Conservation (phyloP, 2,113 vertebrate species). For the Typhlomys cinereus region DNA sequence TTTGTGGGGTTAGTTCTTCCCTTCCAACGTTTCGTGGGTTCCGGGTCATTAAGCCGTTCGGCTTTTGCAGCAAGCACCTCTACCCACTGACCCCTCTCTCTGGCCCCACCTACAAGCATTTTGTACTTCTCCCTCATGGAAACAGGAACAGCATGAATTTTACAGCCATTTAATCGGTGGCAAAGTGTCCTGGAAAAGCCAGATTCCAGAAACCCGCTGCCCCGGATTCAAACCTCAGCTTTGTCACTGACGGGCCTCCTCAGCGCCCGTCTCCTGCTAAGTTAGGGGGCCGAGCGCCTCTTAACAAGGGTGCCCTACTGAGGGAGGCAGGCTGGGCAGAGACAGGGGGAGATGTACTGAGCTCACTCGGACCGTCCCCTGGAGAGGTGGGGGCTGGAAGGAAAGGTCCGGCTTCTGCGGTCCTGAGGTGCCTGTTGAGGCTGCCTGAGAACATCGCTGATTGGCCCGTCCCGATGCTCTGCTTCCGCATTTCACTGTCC, state of each 20-base stretch:
- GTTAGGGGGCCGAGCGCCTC: no score
- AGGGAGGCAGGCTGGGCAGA: background rate
- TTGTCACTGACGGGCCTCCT: background rate
- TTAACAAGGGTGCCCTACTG: background rate
- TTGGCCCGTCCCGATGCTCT: background rate
- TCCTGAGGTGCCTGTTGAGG: background rate
- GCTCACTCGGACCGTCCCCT: background rate
- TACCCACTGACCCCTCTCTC: no score
- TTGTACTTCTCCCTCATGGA: background rate
- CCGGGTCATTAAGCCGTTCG: no score
- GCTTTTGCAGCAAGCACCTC: no score
- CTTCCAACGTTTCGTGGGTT: no score
- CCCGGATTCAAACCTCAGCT: background rate
- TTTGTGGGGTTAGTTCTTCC: no score
- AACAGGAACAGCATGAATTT: background rate
- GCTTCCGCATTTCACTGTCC: background rate
- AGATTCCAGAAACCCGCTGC: background rate
- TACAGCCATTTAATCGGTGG: background rate
- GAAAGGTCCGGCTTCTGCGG: background rate
- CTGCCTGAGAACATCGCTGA: no score
- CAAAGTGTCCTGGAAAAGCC: background rate
- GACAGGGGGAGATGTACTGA: background rate
- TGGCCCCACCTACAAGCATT: no score
- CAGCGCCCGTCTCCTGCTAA: background rate
- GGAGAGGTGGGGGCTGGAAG: background rate